Base-by-base conservation (phyloP, 35 echinoderm and acorn worm species). In the Lytechinus variegatus region DNA sequence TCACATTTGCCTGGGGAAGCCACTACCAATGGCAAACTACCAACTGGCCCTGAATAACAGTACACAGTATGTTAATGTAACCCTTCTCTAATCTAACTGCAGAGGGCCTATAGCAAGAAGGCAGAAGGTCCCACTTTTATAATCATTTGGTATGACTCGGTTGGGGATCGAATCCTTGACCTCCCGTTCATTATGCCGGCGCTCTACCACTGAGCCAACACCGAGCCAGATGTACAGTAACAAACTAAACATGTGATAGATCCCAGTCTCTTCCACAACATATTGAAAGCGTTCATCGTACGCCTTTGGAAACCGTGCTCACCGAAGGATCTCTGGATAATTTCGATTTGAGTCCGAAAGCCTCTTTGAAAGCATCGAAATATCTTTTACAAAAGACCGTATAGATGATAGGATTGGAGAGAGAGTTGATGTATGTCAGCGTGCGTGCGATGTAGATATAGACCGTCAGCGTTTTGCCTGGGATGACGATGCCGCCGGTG, bases 401-500 rank as follows among this genome's bases (percentile, higher is more conserved):
- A 54, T 93, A 93, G 92, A 93, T 93, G 92, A 93, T 93, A 1
- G 92, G 92, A 93, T 93, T 93, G 2, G 53, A 93, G 52, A 93
- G 28, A 54, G 92, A 54, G 92, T 93, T 93, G 92, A 93, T 9
- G 92, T 93, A 93, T 3, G 92, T 93, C 6, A 93, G 55, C 11
- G 92, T 93, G 2, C 92, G 92, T 57, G 92, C 92, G 92, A 93
- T 54, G 92, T 93, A 93, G 92, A 93, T 93, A n/a, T 93, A 93
- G 14, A 54, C 55, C 14, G 92, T 93, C 11, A 93, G 55, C 8
- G 92, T 93, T 54, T 93, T 57, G 1, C 92, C 92, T 21, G 92
- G 92, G 55, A 93, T 93, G 53, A 93, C 92, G 92, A 93, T 93
- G 2, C 92, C 92, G 28, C 92, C 92, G 3, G 92, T 93, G 53